Percentiles rank a stretch among this genome's conserved stretches.
These are phyloP conservation scores for Hippasteria phrygiana DNA, from an alignment of 53 echinoderm and acorn worm genomes.

Conservation along the genomic window DNA sequence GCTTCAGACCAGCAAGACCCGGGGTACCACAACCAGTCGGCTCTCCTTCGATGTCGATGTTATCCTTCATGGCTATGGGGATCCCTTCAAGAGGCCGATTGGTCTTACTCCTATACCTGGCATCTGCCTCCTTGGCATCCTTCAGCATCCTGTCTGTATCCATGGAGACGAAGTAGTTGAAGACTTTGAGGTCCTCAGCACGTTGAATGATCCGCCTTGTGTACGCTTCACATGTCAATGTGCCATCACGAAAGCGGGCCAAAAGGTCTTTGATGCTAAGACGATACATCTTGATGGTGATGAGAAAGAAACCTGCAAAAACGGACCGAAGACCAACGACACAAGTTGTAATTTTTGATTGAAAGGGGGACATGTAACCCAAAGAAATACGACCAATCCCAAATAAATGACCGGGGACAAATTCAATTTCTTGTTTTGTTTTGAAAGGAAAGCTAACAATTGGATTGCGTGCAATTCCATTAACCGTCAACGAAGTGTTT, in stretches of 20 bases:
- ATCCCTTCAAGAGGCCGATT: slow-evolving; percentile 55
- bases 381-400: no score
- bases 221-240: slow-evolving; percentile 52
- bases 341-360: not conserved
- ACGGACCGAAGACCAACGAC: not conserved
- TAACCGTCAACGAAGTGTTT: no score
- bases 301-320: not conserved
- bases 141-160: slow-evolving; percentile 40
- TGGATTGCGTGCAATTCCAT: no score
- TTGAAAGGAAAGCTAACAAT: no score
- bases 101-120: slow-evolving; percentile 54
- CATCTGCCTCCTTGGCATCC: slow-evolving; percentile 61
- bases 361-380: no score
- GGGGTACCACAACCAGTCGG: slow-evolving; percentile 40
- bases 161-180: slow-evolving; percentile 65
- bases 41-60: slow-evolving; percentile 61
- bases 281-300: slow-evolving; percentile 28
- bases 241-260: slow-evolving; percentile 14
- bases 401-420: no score
- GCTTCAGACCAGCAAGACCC: slow-evolving; percentile 52
- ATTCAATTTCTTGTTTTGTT: no score
- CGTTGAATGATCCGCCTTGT: slow-evolving; percentile 39
- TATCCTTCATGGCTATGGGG: slow-evolving; percentile 54
- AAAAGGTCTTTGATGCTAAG: slow-evolving; percentile 28
- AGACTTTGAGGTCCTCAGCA: slow-evolving; percentile 46